These are phyloP conservation scores for Phyllotreta striolata DNA, from an alignment of 2,888 invertebrate species.

Conservation along the genomic window DNA sequence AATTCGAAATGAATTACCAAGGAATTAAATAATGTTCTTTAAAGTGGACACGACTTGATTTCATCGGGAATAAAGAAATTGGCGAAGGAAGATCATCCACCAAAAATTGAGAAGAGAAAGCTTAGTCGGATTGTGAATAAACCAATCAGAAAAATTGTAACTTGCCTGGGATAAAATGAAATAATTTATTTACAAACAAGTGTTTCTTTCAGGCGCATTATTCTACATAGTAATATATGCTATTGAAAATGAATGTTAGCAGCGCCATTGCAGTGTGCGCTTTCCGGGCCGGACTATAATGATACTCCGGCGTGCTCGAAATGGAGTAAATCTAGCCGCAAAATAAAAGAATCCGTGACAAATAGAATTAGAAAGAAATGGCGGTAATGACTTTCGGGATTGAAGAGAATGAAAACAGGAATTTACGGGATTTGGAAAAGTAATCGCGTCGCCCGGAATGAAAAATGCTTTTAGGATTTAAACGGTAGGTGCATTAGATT, in stretches of 20 bases:
- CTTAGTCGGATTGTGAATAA: too few species aligned
- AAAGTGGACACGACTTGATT: background rate
- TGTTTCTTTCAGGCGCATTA: too few species aligned
- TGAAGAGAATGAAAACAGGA: slow-evolving; percentile 30
- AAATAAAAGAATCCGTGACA: slow-evolving; percentile 33
- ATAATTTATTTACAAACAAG: too few species aligned
- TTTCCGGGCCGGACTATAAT: too few species aligned
- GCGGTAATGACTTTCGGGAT: slow-evolving; percentile 31
- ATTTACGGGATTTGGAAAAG: slow-evolving; percentile 33
- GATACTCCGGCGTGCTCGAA: slow-evolving; percentile 24
- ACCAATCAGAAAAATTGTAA: too few species aligned
- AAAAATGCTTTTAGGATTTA: slow-evolving; percentile 28
- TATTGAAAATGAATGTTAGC: too few species aligned
- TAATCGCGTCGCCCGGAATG: slow-evolving; percentile 21
- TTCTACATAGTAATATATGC: too few species aligned
- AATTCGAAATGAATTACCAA: slow-evolving; percentile 20
- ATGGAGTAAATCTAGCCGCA: slow-evolving; percentile 34
- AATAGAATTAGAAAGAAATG: slow-evolving; percentile 34
- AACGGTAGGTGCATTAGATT: slow-evolving; percentile 16
- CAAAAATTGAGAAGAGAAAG: too few species aligned
- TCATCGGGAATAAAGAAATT: background rate
- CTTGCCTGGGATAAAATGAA: too few species aligned
- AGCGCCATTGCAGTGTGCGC: too few species aligned
- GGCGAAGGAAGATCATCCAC: background rate
- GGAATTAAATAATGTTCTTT: slow-evolving; percentile 8